These are phyloP conservation scores for Tetragonula clypearis DNA, from an alignment of 1,140 invertebrate species.

Conservation along the genomic window DNA sequence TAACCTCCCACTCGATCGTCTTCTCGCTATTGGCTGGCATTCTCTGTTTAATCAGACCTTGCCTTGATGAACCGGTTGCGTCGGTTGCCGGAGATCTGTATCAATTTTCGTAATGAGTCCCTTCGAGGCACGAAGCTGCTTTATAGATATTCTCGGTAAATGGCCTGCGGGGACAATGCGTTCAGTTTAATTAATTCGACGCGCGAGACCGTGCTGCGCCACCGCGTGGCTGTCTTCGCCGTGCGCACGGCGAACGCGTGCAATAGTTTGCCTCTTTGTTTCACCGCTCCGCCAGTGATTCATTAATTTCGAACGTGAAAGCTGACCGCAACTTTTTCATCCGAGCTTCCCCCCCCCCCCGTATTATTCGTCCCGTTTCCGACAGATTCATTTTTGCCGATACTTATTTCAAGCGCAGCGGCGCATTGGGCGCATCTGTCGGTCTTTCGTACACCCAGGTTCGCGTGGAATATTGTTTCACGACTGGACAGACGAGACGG, in stretches of 20 bases:
- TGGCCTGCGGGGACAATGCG: conserved; percentile 44
- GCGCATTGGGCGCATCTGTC: background rate
- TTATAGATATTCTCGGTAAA: conserved; percentile 49
- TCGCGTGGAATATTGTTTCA: background rate
- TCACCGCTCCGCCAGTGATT: background rate
- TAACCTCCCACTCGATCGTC: background rate
- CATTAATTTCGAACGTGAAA: background rate
- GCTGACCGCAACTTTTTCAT: background rate
- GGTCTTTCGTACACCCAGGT: background rate
- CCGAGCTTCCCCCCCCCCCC: background rate
- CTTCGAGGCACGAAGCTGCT: conserved; percentile 47
- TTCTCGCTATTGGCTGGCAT: conserved; percentile 3
- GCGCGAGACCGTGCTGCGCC: background rate
- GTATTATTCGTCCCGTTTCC: too few species aligned
- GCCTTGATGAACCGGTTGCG: conserved; percentile 25
- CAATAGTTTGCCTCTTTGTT: background rate
- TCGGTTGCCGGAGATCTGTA: conserved; percentile 35
- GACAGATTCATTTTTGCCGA: background rate
- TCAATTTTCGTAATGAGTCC: conserved; percentile 61
- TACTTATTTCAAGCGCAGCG: background rate
- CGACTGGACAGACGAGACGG: background rate
- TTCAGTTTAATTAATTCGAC: conserved; percentile 63
- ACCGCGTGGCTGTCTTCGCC: background rate
- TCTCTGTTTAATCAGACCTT: conserved; percentile 58
- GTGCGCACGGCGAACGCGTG: background rate